These are phyloP conservation scores for Olivierus martensii DNA, from an alignment of 1,140 invertebrate genomes.

Conservation along the genomic window DNA sequence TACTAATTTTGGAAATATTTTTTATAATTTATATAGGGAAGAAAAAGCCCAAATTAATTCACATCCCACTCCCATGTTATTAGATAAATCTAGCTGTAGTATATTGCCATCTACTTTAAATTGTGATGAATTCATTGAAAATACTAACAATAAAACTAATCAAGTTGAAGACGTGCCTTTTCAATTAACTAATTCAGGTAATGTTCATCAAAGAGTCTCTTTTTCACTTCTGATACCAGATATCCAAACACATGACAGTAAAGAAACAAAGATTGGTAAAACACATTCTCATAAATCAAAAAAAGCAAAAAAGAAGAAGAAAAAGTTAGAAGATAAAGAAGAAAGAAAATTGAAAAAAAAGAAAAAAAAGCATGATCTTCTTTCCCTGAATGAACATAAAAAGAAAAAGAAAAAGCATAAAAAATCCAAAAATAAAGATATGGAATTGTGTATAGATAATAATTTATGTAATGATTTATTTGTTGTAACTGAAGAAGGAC, in stretches of 20 bases:
- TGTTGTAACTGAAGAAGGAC: background rate
- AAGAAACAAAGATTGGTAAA: too few relatives aligned
- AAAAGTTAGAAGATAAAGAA: background rate
- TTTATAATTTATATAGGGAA: background rate
- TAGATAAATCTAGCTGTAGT: background rate
- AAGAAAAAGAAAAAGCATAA: background rate
- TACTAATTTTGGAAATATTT: background rate
- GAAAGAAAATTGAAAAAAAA: background rate
- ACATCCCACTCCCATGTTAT: background rate
- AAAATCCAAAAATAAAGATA: background rate
- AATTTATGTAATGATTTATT: background rate
- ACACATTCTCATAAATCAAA: too few relatives aligned
- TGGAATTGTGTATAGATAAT: background rate
- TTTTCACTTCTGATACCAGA: too few relatives aligned
- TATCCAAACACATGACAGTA: too few relatives aligned
- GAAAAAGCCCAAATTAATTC: background rate
- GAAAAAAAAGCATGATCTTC: background rate
- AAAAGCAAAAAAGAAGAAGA: too few relatives aligned
- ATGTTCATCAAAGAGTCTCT: too few relatives aligned
- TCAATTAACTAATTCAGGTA: too few relatives aligned
- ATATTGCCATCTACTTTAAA: too few relatives aligned
- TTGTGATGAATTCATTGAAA: too few relatives aligned
- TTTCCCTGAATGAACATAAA: too few relatives aligned
- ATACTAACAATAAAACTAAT: too few relatives aligned
- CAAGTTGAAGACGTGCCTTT: too few relatives aligned